phyloP scores from a whole-genome alignment of 1,140 invertebrate genomes.

The Sycophila sp. region DNA sequence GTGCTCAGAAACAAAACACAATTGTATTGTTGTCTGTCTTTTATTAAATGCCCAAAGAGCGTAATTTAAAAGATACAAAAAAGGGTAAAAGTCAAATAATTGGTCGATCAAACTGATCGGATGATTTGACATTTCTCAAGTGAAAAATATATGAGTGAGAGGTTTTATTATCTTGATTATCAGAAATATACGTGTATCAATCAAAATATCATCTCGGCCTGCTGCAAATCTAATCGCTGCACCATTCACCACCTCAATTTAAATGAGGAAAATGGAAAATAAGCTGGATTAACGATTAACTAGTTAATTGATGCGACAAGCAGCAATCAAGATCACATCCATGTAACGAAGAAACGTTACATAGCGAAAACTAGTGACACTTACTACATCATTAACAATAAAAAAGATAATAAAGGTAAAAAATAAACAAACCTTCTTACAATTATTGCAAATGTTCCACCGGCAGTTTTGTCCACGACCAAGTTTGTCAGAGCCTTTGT shows the following conservation, averaged over 20 bases:
- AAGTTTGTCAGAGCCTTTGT: slow-evolving; percentile 30
- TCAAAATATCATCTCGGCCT: slow-evolving; percentile 45
- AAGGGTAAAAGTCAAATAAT: slow-evolving; percentile 28
- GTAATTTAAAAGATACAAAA: slow-evolving; percentile 26
- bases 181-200: slow-evolving; percentile 31
- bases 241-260: slow-evolving; percentile 36
- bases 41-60: slow-evolving; percentile 35
- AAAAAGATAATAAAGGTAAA: too few relatives aligned
- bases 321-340: slow-evolving; percentile 62
- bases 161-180: slow-evolving; percentile 12
- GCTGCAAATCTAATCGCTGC: slow-evolving; percentile 49
- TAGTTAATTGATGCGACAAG: slow-evolving; percentile 50
- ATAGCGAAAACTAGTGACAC: slow-evolving; percentile 56
- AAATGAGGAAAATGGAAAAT: slow-evolving; percentile 11
- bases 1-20: too few relatives aligned
- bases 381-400: slow-evolving; percentile 50
- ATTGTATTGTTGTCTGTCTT: too few relatives aligned
- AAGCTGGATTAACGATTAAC: slow-evolving; percentile 31
- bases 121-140: slow-evolving; percentile 8
- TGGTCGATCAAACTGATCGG: slow-evolving; percentile 7
- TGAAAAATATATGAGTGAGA: slow-evolving; percentile 36
- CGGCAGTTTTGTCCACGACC: slow-evolving; percentile 52
- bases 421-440: slow-evolving; percentile 56
- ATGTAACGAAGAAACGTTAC: slow-evolving; percentile 49
- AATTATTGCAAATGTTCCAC: slow-evolving; percentile 55